These are phyloP conservation scores for Tonatia bakeri DNA, from an alignment of 2,113 vertebrate species.

Conservation along the genomic window DNA sequence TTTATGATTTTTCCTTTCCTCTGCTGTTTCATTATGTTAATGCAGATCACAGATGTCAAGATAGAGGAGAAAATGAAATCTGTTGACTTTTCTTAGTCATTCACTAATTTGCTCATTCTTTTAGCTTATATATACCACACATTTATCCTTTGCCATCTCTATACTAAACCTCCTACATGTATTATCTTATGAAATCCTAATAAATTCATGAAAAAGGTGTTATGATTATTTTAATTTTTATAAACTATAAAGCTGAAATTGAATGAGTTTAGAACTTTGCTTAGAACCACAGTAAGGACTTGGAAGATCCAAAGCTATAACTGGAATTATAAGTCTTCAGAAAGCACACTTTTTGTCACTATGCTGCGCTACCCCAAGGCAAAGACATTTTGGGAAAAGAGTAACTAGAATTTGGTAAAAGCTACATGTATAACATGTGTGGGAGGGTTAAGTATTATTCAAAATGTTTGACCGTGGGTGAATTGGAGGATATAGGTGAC, in stretches of 20 bases:
- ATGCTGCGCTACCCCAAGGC: not conserved
- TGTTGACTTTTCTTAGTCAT: not conserved
- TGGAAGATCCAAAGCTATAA: not conserved
- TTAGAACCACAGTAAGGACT: not conserved
- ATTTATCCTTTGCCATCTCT: not conserved
- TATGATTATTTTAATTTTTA: not conserved
- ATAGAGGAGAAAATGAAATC: not conserved
- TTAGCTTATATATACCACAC: not conserved
- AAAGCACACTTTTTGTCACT: not conserved
- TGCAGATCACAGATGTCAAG: not conserved
- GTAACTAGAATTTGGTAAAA: not conserved
- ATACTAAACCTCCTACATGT: not conserved
- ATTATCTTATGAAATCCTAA: not conserved
- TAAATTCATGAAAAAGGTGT: not conserved
- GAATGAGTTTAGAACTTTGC: not conserved
- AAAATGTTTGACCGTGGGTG: not conserved
- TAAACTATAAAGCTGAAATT: not conserved
- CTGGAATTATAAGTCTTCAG: not conserved
- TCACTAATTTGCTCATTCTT: not conserved
- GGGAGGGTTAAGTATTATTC: not conserved
- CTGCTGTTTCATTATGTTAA: not conserved
- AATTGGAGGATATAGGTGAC: not conserved
- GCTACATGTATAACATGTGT: not conserved
- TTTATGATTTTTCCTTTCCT: not conserved
- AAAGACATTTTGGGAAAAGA: not conserved